phyloP scores from a whole-genome alignment of 2,888 invertebrate species.

The Deroplatys truncata region DNA sequence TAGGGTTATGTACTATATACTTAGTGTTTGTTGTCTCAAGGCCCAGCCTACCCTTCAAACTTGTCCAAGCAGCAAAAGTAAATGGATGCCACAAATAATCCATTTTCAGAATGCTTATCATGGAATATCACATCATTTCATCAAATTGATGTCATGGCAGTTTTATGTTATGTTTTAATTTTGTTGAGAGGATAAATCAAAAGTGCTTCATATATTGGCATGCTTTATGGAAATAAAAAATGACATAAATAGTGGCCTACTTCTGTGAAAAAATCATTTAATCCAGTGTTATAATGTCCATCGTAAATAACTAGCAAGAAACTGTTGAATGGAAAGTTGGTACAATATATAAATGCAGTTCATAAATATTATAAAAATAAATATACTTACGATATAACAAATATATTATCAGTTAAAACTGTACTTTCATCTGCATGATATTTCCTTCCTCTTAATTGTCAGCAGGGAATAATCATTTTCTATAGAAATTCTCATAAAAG shows the following conservation, averaged over 20 bases:
- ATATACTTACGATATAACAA: conserved; percentile 29
- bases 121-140: not conserved
- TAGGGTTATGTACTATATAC: conserved; percentile 2
- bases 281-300: conserved; percentile 29
- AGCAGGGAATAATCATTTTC: conserved; percentile 25
- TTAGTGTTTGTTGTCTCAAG: conserved; percentile 25
- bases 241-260: conserved; percentile 28
- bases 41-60: not conserved
- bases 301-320: conserved; percentile 27
- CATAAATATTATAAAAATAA: conserved; percentile 28
- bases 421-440: conserved; percentile 29
- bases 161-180: conserved; percentile 21
- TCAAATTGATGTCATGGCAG: conserved; percentile 12
- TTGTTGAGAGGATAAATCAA: conserved; percentile 3
- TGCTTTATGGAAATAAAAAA: not conserved
- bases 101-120: not conserved
- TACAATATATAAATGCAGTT: conserved; percentile 28
- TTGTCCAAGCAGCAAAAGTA: not conserved
- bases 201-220: not conserved
- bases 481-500: not conserved
- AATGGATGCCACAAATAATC: not conserved
- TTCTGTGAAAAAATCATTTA: conserved; percentile 24
- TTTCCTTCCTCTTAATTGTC: conserved; percentile 26
- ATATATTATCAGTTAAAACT: conserved; percentile 31
- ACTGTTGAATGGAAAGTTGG: conserved; percentile 29